Base-by-base conservation (phyloP, 2,113 vertebrate species). In the Acrocephalus arundinaceus region DNA sequence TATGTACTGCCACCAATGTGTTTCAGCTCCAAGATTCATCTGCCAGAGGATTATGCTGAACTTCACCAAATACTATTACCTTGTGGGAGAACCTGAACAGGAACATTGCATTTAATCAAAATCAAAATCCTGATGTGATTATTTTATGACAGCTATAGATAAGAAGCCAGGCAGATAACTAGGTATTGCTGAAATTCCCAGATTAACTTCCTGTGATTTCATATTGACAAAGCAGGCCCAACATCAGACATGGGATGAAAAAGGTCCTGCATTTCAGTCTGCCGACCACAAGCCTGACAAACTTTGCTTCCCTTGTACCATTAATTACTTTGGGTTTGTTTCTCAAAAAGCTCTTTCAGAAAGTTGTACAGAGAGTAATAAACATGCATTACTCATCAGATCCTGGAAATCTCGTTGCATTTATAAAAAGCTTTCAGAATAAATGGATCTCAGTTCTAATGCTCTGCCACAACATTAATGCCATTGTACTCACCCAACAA, bases 261-360 rank as follows among this genome's bases (percentile, higher is more conserved):
- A 90, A 54, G 43, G 28, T 58, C 76, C 46, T 75, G 62, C 0
- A 0, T 90, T 94, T 94, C 76, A 81, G 27, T 68, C 85, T 82
- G 52, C 80, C 6, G 11, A 86, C 92, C 77, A 70, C 19, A 11
- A 89, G 77, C 41, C 77, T 78, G 51, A 87, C 57, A 79, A 54
- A 78, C 82, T 96, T 89, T 94, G 46, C 83, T 90, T 92, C 83
- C 49, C 68, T 39, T 94, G 86, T 76, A 54, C 80, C 51, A 73
- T 94, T 93, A 95, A 93, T 93, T 86, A 88, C 72, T 71, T 92
- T 18, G 75, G 87, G 90, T 72, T 87, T 91, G 33, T 91, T 95
- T 94, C 89, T 96, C 90, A 96, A 96, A 96, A 94, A 95, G 82
- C 83, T 79, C 96, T 96, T 97, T 97, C 93, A 97, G 83, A 92